A percentile compares a stretch with the other conserved stretches of the same genome.
phyloP scores from a whole-genome alignment of 1,140 invertebrate genomes.

The Pogonomyrmex barbatus region DNA sequence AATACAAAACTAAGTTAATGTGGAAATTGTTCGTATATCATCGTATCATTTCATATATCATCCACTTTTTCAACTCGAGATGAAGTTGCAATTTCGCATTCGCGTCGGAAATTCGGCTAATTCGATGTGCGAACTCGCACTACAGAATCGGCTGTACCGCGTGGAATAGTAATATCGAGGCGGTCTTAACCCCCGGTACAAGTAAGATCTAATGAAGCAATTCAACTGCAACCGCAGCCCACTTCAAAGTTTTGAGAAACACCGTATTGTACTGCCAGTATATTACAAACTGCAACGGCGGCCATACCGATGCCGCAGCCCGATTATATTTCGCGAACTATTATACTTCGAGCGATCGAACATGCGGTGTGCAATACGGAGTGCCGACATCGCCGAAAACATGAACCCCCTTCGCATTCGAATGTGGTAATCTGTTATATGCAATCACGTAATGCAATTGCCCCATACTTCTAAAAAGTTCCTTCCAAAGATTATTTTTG shows the following conservation, averaged over 20 bases:
- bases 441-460: background rate
- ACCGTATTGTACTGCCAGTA: conserved; percentile 67
- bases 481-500: background rate
- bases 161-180: conserved; percentile 60
- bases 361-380: conserved; percentile 54
- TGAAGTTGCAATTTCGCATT: conserved; percentile 33
- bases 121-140: conserved; percentile 54
- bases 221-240: conserved; percentile 72
- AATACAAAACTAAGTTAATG: background rate
- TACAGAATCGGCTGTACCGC: conserved; percentile 36
- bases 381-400: conserved; percentile 46
- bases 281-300: conserved; percentile 74
- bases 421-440: conserved; percentile 15
- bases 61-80: conserved; percentile 7
- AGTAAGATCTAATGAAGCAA: conserved; percentile 77
- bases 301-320: conserved; percentile 71
- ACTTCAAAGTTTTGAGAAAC: conserved; percentile 76
- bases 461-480: background rate
- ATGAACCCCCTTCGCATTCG: conserved; percentile 24
- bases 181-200: conserved; percentile 58
- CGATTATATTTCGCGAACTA: conserved; percentile 72
- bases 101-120: conserved; percentile 47
- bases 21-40: background rate
- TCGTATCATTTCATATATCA: background rate
- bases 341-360: conserved; percentile 56